Conservation (phyloP, 1,140 invertebrate genomes). For the Cherax quadricarinatus region DNA sequence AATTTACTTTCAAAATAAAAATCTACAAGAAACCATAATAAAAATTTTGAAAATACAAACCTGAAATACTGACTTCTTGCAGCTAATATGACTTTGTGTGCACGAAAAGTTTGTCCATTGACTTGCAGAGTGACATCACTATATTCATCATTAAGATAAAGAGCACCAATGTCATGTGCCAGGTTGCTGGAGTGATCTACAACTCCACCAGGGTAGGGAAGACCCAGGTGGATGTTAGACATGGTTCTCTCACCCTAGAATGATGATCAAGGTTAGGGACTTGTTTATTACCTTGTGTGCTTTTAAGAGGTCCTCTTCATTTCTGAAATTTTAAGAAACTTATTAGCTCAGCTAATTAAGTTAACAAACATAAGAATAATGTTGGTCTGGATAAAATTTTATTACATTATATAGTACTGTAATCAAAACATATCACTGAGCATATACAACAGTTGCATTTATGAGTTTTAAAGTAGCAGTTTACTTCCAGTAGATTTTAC, state of each 20-base stretch:
- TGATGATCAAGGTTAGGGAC: neutral
- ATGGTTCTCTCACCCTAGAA: slow-evolving; percentile 51
- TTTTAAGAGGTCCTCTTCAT: slow-evolving; percentile 15
- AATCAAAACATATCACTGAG: no score
- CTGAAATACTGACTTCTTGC: slow-evolving; percentile 96
- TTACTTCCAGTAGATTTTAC: no score
- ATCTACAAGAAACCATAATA: neutral
- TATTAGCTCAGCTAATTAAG: neutral
- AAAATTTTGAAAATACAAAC: slow-evolving; percentile 75
- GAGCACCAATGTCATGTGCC: slow-evolving; percentile 74
- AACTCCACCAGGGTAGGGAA: slow-evolving; percentile 66
- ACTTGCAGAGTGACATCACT: slow-evolving; percentile 94
- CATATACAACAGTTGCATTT: no score
- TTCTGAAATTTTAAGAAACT: neutral
- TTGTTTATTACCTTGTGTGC: neutral
- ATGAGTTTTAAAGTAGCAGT: no score
- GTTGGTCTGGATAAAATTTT: neutral
- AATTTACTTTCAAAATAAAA: neutral
- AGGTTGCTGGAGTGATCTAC: slow-evolving; percentile 72
- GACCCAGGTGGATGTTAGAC: slow-evolving; percentile 72
- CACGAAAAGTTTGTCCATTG: slow-evolving; percentile 88
- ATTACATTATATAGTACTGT: no score
- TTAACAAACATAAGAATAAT: neutral
- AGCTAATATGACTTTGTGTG: slow-evolving; percentile 94
- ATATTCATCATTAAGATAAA: slow-evolving; percentile 92